Percentiles rank a stretch among this genome's conserved stretches.
Evolutionary conservation across 2,797 vertebrate genomes (phyloP).

Genomic region (Lutjanus argentimaculatus): DNA sequence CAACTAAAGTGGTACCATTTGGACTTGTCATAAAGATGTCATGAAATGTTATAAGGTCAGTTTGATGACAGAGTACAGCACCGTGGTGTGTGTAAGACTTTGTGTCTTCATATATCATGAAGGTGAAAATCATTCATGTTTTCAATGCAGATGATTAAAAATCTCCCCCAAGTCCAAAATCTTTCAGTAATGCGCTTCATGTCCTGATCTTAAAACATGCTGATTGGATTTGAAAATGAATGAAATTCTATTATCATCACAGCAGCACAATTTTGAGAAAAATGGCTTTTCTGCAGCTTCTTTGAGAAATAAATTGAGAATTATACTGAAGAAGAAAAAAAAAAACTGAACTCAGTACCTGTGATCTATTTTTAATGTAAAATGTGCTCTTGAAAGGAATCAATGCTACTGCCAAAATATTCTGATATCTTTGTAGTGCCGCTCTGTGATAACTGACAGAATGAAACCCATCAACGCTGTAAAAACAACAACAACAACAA

Average conservation of each 20-base stretch:
- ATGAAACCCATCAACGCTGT: background rate
- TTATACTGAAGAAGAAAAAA: background rate
- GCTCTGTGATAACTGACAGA: background rate
- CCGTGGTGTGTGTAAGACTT: too few species aligned
- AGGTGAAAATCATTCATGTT: background rate
- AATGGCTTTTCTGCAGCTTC: background rate
- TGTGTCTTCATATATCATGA: background rate
- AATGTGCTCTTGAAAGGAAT: background rate
- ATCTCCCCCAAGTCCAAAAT: background rate
- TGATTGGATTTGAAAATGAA: background rate
- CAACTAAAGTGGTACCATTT: too few species aligned
- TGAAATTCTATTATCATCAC: background rate
- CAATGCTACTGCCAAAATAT: background rate
- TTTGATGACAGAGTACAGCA: too few species aligned
- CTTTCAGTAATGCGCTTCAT: background rate
- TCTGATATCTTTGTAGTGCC: background rate
- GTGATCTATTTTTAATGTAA: background rate
- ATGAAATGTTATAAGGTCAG: too few species aligned
- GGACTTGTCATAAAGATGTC: too few species aligned
- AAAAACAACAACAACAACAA: background rate
- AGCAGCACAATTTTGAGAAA: background rate
- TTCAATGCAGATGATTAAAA: background rate
- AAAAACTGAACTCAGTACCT: background rate
- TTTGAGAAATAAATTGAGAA: background rate
- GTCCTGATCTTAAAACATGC: slow-evolving; percentile 1